Evolutionary conservation across 1,140 invertebrate species (phyloP), one percentile per base, ranked within the genome.

Genomic region (Rhopalosiphum maidis): DNA sequence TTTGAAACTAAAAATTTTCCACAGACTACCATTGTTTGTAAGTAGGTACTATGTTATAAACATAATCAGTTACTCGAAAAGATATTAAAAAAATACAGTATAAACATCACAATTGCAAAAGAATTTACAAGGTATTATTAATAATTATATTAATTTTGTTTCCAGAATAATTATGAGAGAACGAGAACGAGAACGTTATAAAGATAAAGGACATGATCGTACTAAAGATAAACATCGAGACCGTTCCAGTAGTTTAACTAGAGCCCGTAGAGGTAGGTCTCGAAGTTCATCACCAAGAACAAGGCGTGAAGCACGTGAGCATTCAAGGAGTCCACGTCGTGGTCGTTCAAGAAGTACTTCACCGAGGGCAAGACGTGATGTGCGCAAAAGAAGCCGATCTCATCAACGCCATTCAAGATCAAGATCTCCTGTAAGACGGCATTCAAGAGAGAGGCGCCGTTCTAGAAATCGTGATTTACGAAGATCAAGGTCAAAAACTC

Each of bases 401-500:
- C 91, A 48, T 51, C 91, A 85, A 30, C 68, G 82, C 7, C 91
- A 55, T 85, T 83, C 77, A 55, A 46, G 91, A 41, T 93, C 91
- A 4, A 86, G 91, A 93, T 93, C 91, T 43, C 91, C 82, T 41
- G 23, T 86, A 41, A 93, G 91, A 85, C 91, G 91, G n/a, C 91
- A 83, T 55, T 93, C 91, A 43, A 93, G 91, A 43, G 91, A 93
- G 30, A 46, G 91, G 1, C 91, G 91, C 43, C 91, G 94, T 41
- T 91, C 94, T 48, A 89, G 94, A 90, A 94, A 94, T 60, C 87
- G 91, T 68, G 94, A 93, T 55, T 93, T 93, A 51, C 37, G 93
- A 83, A 94, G 94, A 77, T 94, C 94, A 25, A 94, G 92, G 83
- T 94, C 94, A 22, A 93, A 60, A 60, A 87, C 93, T 35, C 93